Percentiles rank a stretch among this genome's conserved stretches.
Evolutionary conservation across 1,140 invertebrate genomes (phyloP).

Genomic region (Drosophila equinoxialis): DNA sequence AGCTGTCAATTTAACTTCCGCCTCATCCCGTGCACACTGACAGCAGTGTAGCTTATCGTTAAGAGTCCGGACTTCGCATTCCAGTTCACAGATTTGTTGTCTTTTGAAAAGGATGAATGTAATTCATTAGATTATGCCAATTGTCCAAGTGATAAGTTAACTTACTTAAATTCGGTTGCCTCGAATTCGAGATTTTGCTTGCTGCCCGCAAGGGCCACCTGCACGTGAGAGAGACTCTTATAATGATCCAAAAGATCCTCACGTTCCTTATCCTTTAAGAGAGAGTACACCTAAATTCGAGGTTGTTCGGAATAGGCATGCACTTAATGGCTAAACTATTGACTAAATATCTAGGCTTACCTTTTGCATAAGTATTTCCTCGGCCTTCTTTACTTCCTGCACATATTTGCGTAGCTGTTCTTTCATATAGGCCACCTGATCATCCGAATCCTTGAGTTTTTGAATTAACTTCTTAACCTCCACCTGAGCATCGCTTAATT

Average conservation of each 20-base stretch:
- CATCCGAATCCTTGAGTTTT: conserved; percentile 84
- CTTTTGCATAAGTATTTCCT: conserved; percentile 86
- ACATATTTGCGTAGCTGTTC: conserved; percentile 87
- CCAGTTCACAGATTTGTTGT: conserved; percentile 68
- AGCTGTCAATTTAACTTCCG: conserved; percentile 57
- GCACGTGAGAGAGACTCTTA: conserved; percentile 86
- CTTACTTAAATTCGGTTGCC: conserved; percentile 84
- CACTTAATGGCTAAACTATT: conserved; percentile 37
- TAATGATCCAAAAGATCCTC: conserved; percentile 87
- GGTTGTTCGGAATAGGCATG: conserved; percentile 10
- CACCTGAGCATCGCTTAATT: conserved; percentile 72
- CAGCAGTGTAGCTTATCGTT: conserved; percentile 61
- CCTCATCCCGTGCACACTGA: conserved; percentile 49
- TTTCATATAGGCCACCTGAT: conserved; percentile 86
- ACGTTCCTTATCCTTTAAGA: conserved; percentile 86
- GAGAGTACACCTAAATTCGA: conserved; percentile 52
- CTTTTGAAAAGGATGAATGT: conserved; percentile 31
- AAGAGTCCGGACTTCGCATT: conserved; percentile 58
- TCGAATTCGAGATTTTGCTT: conserved; percentile 87
- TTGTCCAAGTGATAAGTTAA: neutral
- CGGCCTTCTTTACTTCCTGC: conserved; percentile 86
- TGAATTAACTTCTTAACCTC: conserved; percentile 84
- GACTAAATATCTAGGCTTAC: conserved; percentile 47
- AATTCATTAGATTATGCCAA: neutral
- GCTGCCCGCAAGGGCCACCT: conserved; percentile 86